A percentile compares a stretch with the other conserved stretches of the same genome.
Evolutionary conservation across 2,113 vertebrate species (phyloP).

Genomic region (Chrysemys picta): DNA sequence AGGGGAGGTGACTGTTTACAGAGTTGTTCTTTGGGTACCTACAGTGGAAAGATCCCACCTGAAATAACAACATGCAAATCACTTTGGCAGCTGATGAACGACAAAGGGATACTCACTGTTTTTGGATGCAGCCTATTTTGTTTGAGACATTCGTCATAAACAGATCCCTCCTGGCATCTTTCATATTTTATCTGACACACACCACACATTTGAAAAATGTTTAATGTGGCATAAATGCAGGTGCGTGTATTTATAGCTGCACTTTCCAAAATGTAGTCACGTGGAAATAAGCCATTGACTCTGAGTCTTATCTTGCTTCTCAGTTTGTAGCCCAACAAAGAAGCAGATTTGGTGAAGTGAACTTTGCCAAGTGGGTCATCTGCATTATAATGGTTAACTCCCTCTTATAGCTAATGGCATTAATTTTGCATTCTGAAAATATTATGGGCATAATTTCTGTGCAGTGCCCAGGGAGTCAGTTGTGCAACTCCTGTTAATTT

Average conservation of each 20-base stretch:
- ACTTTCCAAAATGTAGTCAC: conserved; percentile 39
- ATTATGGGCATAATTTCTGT: background rate
- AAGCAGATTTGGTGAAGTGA: background rate
- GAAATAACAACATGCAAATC: conserved; percentile 66
- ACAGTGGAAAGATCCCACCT: conserved; percentile 60
- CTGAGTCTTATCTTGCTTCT: background rate
- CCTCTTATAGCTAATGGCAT: background rate
- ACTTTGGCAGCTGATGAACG: conserved; percentile 45
- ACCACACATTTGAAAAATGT: conserved; percentile 56
- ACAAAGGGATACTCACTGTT: conserved; percentile 20
- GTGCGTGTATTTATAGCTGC: conserved; percentile 47
- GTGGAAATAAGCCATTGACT: conserved; percentile 9
- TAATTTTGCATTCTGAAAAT: background rate
- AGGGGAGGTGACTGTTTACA: background rate
- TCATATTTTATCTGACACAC: conserved; percentile 39
- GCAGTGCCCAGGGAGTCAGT: background rate
- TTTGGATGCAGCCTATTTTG: conserved; percentile 46
- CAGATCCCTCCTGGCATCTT: conserved; percentile 50
- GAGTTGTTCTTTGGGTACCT: conserved; percentile 13
- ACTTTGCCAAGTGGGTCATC: background rate
- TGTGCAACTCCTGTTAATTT: background rate
- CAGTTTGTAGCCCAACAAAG: background rate
- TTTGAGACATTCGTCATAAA: conserved; percentile 56
- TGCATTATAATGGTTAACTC: background rate
- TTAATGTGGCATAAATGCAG: conserved; percentile 34